These are phyloP conservation scores for Uria aalge DNA, from an alignment of 2,113 vertebrate genomes.

Conservation along the genomic window DNA sequence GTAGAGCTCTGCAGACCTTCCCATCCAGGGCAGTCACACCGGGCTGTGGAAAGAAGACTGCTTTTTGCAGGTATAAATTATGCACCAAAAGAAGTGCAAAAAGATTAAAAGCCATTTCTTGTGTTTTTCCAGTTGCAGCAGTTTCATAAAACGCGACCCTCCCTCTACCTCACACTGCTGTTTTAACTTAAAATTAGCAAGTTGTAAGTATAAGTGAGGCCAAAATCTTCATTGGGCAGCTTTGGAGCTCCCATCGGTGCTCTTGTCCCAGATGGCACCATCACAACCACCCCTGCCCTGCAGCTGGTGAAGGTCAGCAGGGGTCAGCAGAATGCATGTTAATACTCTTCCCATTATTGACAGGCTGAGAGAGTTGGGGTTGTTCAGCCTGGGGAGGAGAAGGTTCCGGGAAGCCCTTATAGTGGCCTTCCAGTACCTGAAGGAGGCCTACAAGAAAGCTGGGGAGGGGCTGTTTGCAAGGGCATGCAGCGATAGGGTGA, in stretches of 20 bases:
- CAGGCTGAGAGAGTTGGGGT: too few relatives aligned
- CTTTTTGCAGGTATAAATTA: neutral
- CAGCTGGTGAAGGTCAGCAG: neutral
- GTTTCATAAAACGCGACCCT: neutral
- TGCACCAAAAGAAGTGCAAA: neutral
- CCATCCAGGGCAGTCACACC: neutral
- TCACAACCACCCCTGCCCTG: neutral
- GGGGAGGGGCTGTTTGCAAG: too few relatives aligned
- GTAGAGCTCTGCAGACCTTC: neutral
- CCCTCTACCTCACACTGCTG: accelerated
- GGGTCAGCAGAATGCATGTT: neutral
- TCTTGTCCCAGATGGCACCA: neutral
- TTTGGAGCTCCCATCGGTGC: neutral
- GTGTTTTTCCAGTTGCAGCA: neutral
- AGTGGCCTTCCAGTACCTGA: too few relatives aligned
- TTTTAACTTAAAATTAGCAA: neutral
- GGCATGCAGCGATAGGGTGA: too few relatives aligned
- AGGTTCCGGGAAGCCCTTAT: too few relatives aligned
- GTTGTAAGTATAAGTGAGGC: neutral
- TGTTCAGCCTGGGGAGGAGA: too few relatives aligned
- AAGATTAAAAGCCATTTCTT: neutral
- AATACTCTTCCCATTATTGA: neutral
- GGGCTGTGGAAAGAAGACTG: neutral
- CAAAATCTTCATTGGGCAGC: neutral
- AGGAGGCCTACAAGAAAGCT: too few relatives aligned